These are phyloP conservation scores for Erpetoichthys calabaricus DNA, from an alignment of 2,797 vertebrate species.

Conservation along the genomic window DNA sequence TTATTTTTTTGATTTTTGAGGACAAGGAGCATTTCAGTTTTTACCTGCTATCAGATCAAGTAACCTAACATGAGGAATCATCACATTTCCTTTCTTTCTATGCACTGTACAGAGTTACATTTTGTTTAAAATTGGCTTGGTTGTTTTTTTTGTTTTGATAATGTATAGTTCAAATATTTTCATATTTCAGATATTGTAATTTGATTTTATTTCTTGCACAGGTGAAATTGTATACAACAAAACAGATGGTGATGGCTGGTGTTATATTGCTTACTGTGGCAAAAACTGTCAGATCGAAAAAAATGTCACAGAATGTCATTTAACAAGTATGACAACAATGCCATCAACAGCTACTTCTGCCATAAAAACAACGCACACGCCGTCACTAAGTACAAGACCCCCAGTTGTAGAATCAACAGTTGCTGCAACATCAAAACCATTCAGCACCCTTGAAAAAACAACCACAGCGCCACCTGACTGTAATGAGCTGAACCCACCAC, in stretches of 20 bases:
- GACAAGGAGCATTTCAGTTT: too few relatives aligned
- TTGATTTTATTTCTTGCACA: slow-evolving; percentile 19
- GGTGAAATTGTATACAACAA: slow-evolving; percentile 43
- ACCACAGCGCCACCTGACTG: slow-evolving; percentile 24
- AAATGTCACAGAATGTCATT: slow-evolving; percentile 16
- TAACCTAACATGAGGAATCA: too few relatives aligned
- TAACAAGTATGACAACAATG: slow-evolving; percentile 15
- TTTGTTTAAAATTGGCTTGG: too few relatives aligned
- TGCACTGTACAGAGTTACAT: too few relatives aligned
- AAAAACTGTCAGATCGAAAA: slow-evolving; percentile 34
- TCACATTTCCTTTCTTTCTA: too few relatives aligned
- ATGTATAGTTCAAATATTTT: rapidly evolving
- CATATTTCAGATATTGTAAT: rapidly evolving
- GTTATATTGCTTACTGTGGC: slow-evolving; percentile 46
- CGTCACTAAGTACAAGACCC: background rate
- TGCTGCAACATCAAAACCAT: background rate
- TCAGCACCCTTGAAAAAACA: slow-evolving; percentile 1
- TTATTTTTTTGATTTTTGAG: too few relatives aligned
- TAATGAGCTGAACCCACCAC: slow-evolving; percentile 29
- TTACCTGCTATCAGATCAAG: too few relatives aligned
- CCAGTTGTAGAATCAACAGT: background rate
- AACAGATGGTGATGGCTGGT: slow-evolving; percentile 39
- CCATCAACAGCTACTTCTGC: slow-evolving; percentile 1
- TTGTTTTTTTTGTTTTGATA: too few relatives aligned
- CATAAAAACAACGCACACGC: background rate